These are phyloP conservation scores for Lontra canadensis DNA, from an alignment of 2,113 vertebrate species.

Conservation along the genomic window DNA sequence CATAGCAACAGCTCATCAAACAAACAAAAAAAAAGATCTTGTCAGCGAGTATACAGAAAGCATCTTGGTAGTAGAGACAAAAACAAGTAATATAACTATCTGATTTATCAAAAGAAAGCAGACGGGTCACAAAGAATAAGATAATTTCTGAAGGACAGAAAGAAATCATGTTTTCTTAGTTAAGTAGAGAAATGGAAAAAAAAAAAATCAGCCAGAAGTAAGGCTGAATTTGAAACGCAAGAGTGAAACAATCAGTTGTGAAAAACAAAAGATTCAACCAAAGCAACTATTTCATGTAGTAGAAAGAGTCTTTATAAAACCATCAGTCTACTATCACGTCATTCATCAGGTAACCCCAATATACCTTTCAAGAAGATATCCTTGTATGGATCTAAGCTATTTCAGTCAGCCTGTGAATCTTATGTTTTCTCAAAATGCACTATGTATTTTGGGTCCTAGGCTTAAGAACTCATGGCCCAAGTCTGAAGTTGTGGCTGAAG, in stretches of 20 bases:
- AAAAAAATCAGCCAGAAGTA: background rate
- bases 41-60: slow-evolving; percentile 33
- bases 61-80: background rate
- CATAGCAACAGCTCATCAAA: slow-evolving; percentile 44
- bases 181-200: background rate
- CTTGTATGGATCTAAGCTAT: background rate
- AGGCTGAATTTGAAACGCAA: slow-evolving; percentile 31
- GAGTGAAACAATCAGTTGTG: background rate
- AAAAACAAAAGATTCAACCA: background rate
- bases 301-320: background rate
- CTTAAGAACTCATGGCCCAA: background rate
- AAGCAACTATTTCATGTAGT: background rate
- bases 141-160: slow-evolving; percentile 23
- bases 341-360: background rate
- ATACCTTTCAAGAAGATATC: background rate
- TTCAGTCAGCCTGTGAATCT: background rate
- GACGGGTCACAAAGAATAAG: slow-evolving; percentile 27
- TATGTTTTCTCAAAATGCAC: background rate
- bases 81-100: slow-evolving; percentile 29
- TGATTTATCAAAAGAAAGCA: slow-evolving; percentile 41
- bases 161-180: slow-evolving; percentile 51
- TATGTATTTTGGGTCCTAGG: background rate
- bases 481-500: background rate
- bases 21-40: background rate
- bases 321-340: background rate